Percentiles rank a stretch among this genome's conserved stretches.
Conservation (phyloP, 1,140 invertebrate species). For the Aphaenogaster ashmeadi region DNA sequence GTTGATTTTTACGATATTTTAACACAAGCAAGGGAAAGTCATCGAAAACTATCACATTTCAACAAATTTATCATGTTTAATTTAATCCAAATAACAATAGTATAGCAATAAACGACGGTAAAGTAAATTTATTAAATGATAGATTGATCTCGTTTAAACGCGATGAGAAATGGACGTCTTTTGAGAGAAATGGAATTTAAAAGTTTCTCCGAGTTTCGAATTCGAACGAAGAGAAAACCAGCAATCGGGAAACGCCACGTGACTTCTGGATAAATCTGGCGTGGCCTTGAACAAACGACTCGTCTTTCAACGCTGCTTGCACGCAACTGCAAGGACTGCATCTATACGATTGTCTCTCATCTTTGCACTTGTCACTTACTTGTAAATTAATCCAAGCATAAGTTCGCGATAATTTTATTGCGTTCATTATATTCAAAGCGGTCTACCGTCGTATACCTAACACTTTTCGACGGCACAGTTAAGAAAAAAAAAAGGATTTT, state of each 20-base stretch:
- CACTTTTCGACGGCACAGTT: neutral
- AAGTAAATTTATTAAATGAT: neutral
- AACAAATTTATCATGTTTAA: neutral
- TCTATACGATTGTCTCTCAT: slow-evolving; percentile 18
- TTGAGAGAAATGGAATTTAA: slow-evolving; percentile 28
- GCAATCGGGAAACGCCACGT: slow-evolving; percentile 27
- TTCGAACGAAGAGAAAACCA: slow-evolving; percentile 6
- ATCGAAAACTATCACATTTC: neutral
- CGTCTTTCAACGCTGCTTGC: slow-evolving; percentile 6
- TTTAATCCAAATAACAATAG: neutral
- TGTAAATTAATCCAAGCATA: neutral
- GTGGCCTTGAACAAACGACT: slow-evolving; percentile 30
- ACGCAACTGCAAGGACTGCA: neutral
- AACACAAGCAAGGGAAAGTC: neutral
- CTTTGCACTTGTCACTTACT: slow-evolving; percentile 19
- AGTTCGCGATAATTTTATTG: slow-evolving; percentile 1
- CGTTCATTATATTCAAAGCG: neutral
- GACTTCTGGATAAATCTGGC: slow-evolving; percentile 34
- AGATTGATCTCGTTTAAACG: neutral
- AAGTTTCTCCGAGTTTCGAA: slow-evolving; percentile 11
- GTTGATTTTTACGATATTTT: neutral
- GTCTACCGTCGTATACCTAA: neutral
- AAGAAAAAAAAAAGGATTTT: neutral
- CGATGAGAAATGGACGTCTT: neutral
- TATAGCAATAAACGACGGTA: neutral